phyloP scores from a whole-genome alignment of 2,113 vertebrate species.

The Dicaeum eximium region DNA sequence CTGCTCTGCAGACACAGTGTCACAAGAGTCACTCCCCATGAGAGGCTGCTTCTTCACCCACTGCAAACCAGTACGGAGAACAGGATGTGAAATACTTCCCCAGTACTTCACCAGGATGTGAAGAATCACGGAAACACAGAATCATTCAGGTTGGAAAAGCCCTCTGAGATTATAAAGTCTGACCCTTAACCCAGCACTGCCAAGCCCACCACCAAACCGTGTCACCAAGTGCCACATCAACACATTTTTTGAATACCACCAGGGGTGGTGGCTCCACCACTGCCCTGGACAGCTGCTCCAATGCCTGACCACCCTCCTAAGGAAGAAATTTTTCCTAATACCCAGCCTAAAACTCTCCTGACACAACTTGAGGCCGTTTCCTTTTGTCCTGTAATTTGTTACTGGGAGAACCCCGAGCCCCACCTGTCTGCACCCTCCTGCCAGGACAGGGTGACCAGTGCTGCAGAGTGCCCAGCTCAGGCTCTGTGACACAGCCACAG shows the following conservation, averaged over 20 bases:
- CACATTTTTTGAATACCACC: background rate
- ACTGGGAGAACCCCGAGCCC: fast-evolving
- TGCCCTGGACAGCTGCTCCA: background rate
- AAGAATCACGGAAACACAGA: background rate
- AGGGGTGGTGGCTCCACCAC: background rate
- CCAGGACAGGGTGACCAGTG: background rate
- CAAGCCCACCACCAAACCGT: background rate
- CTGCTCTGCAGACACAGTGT: background rate
- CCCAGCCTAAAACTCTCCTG: background rate
- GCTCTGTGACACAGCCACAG: background rate
- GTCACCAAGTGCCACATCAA: background rate
- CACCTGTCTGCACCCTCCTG: background rate
- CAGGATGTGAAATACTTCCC: background rate
- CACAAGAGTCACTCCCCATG: background rate
- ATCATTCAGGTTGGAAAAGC: background rate
- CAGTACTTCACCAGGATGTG: background rate
- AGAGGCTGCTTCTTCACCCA: background rate
- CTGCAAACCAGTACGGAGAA: background rate
- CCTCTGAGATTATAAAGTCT: background rate
- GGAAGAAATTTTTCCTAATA: background rate
- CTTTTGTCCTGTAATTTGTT: background rate
- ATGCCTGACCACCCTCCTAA: background rate
- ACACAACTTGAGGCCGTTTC: background rate
- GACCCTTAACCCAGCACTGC: background rate
- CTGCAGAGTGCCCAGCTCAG: background rate